phyloP scores from a whole-genome alignment of 2,888 invertebrate genomes.

The Cataglyphis altisquamis region DNA sequence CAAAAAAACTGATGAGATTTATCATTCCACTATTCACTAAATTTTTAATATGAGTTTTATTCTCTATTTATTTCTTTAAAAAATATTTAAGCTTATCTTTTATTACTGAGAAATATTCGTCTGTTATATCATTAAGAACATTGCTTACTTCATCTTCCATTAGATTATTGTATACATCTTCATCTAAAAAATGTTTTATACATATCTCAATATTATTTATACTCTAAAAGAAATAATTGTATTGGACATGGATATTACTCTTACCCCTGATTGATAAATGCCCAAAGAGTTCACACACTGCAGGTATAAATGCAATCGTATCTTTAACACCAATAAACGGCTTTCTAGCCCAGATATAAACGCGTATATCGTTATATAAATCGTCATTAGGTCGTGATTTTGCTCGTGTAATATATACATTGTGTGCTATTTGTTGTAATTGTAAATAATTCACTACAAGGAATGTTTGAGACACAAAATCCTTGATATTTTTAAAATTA shows the following conservation, averaged over 20 bases:
- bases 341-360: conserved; percentile 90
- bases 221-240: background rate
- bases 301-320: conserved; percentile 89
- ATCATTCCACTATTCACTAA: background rate
- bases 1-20: background rate
- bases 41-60: background rate
- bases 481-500: conserved; percentile 80
- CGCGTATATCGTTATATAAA: conserved; percentile 86
- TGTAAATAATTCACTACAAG: conserved; percentile 88
- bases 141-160: conserved; percentile 74
- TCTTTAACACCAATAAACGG: conserved; percentile 88
- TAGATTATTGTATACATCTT: conserved; percentile 75
- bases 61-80: conserved; percentile 54
- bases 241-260: conserved; percentile 68
- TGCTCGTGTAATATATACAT: conserved; percentile 90
- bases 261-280: conserved; percentile 91
- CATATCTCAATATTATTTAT: background rate
- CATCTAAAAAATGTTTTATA: conserved; percentile 70
- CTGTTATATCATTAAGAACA: conserved; percentile 72
- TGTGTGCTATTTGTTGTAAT: conserved; percentile 90
- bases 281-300: conserved; percentile 92
- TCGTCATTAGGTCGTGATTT: conserved; percentile 75
- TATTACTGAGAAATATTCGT: conserved; percentile 68
- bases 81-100: conserved; percentile 65
- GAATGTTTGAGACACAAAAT: conserved; percentile 85